Percentiles rank a stretch among this genome's conserved stretches.
Evolutionary conservation across 1,140 invertebrate species (phyloP).

Genomic region (Drosophila pectinifera): DNA sequence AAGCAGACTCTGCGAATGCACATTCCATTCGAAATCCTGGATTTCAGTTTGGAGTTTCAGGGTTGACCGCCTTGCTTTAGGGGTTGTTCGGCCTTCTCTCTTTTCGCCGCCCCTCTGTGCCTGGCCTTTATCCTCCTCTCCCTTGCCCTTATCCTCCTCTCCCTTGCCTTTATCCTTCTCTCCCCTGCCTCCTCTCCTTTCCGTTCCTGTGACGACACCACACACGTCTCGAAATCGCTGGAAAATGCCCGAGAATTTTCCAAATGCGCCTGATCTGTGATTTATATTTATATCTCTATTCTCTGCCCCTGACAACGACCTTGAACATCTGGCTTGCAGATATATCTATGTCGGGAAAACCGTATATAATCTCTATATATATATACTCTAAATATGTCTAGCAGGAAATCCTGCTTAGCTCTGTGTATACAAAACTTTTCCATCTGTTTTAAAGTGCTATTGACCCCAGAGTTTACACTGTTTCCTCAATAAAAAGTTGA

Average conservation of each 20-base stretch:
- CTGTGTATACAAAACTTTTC: not conserved
- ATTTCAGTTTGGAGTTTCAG: constrained; percentile 23
- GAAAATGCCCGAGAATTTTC: constrained; percentile 66
- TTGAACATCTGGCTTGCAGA: constrained; percentile 53
- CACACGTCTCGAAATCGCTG: constrained; percentile 58
- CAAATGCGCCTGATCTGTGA: constrained; percentile 28
- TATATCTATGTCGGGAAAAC: not conserved
- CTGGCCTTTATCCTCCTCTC: constrained; percentile 7
- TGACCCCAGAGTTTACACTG: constrained; percentile 44
- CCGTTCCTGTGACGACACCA: constrained; percentile 30
- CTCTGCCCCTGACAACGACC: constrained; percentile 65
- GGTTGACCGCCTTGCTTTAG: constrained; percentile 27
- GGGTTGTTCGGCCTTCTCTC: constrained; percentile 55
- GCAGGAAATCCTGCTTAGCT: not conserved
- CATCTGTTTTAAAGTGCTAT: constrained; percentile 34
- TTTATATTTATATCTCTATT: constrained; percentile 10
- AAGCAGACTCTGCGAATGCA: constrained; percentile 24
- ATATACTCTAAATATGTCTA: not conserved
- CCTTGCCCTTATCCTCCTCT: constrained; percentile 9
- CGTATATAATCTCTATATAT: not conserved
- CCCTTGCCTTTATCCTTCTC: constrained; percentile 8
- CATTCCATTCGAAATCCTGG: constrained; percentile 8
- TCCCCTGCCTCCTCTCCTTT: constrained; percentile 4
- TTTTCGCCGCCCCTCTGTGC: constrained; percentile 29
- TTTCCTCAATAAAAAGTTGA: not conserved